Evolutionary conservation across 1,140 invertebrate genomes (phyloP), one percentile per base, ranked within the genome.

Genomic region (Dryas iulia): DNA sequence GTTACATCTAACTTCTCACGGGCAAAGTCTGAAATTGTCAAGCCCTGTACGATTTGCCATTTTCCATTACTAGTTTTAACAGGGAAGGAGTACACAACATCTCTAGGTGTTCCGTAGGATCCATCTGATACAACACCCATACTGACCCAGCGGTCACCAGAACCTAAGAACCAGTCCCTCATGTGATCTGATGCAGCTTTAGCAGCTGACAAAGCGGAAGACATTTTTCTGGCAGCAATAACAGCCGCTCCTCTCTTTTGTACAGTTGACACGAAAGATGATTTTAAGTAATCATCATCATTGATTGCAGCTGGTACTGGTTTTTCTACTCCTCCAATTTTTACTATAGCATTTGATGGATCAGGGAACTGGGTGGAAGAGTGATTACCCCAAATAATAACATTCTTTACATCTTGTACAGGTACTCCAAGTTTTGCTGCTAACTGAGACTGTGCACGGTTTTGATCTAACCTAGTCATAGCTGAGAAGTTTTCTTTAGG

Each of bases 111-210:
- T 23, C 95, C 96, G 88, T 99, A 99, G 18, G 96, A 97, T 26
- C 98, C 99, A 93, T 99, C 98, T 18, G 98, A 99, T n/a, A 98
- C 92, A n/a, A 99, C 98, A 59, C 97, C 99, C 99, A 99, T 99
- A 56, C 98, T 99, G 6, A 99, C 98, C 92, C 94, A 98, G 74
- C 94, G 91, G 53, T 95, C 95, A 23, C 94, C 89, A 33, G 93
- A 87, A 3, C 98, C 99, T 59, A 98, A 98, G 76, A 94, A 92
- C 95, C 97, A 99, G 90, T 99, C 98, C 73, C 94, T 95, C 96
- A 99, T 98, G 82, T 99, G 98, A 92, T 99, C 99, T 80, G 96
- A 97, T 57, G 98, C 98, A 31, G 99, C 99, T 92, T 99, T 99
- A 11, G 99, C 99, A 12, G 97, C 96, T 33, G 98, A 99, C 97